Percentiles rank a stretch among this genome's conserved stretches.
Conservation (phyloP, 2,113 vertebrate genomes). For the Varanus komodoensis region DNA sequence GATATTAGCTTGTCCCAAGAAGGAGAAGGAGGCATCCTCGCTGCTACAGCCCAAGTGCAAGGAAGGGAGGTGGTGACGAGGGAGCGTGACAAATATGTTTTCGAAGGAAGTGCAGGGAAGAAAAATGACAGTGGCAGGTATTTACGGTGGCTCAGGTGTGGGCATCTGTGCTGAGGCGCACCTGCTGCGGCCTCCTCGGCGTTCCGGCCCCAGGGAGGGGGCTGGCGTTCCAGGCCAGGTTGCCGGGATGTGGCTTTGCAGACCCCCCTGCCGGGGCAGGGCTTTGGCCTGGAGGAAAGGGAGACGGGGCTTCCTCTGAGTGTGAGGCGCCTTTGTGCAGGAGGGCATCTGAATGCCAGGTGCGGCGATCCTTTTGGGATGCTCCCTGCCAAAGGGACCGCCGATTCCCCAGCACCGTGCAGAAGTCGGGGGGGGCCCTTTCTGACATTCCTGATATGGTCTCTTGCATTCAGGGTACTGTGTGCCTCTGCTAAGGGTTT, state of each 20-base stretch:
- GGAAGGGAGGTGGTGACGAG: too few species aligned
- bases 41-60: background rate
- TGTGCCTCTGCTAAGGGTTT: background rate
- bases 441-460: too few species aligned
- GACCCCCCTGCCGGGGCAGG: too few species aligned
- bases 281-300: too few species aligned
- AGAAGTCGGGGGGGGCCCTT: background rate
- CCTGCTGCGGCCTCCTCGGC: background rate
- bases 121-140: background rate
- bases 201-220: background rate
- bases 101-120: background rate
- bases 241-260: too few species aligned
- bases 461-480: background rate
- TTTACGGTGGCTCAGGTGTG: conserved; percentile 9
- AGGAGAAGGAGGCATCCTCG: background rate
- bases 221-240: background rate
- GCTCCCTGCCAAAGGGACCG: background rate
- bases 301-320: background rate
- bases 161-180: background rate
- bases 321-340: too few species aligned
- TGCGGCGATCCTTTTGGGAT: background rate
- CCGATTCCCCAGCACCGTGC: background rate
- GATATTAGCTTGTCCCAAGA: background rate
- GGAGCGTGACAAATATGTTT: conserved; percentile 33
- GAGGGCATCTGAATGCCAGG: too few species aligned